A percentile compares a stretch with the other conserved stretches of the same genome.
phyloP scores from a whole-genome alignment of 1,140 invertebrate genomes.

The Caenorhabditis brenneri region DNA sequence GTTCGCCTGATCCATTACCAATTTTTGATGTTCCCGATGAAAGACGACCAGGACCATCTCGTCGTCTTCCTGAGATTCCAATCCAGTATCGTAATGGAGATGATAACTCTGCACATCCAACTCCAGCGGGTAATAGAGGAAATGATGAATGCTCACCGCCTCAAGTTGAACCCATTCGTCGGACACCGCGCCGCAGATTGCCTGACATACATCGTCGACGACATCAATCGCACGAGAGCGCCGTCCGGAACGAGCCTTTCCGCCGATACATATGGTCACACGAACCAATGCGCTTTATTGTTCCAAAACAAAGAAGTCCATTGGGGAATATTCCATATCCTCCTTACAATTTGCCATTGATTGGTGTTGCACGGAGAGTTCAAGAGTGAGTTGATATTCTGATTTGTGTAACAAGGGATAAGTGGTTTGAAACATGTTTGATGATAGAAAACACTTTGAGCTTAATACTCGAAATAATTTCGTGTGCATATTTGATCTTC shows the following conservation, averaged over 20 bases:
- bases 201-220: neutral
- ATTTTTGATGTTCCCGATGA: neutral
- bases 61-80: neutral
- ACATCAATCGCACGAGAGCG: neutral
- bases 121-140: neutral
- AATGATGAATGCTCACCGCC: neutral
- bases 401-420: neutral
- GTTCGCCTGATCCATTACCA: neutral
- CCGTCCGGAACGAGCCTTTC: neutral
- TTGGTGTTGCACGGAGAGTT: neutral
- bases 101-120: neutral
- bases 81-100: neutral
- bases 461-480: too few relatives aligned
- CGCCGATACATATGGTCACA: neutral
- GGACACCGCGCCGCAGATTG: neutral
- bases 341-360: conserved; percentile 3
- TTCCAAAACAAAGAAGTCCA: neutral
- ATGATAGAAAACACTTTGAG: too few relatives aligned
- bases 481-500: too few relatives aligned
- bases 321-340: neutral
- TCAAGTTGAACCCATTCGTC: neutral
- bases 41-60: neutral
- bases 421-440: too few relatives aligned
- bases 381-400: neutral
- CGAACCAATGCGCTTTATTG: neutral